These are phyloP conservation scores for Tetanocera ferruginea DNA, from an alignment of 2,888 invertebrate genomes.

Conservation along the genomic window DNA sequence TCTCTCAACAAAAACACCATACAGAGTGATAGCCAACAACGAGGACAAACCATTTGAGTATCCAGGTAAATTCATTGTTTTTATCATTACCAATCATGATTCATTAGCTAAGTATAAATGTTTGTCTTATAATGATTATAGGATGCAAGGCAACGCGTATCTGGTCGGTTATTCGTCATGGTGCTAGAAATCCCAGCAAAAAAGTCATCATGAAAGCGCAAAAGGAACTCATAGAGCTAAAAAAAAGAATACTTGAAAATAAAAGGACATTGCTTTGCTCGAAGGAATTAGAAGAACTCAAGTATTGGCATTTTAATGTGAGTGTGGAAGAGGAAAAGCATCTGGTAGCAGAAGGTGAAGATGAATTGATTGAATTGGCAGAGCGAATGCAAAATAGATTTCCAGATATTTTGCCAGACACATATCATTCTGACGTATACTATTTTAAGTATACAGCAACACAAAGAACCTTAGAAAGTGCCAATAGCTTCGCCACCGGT, in stretches of 20 bases:
- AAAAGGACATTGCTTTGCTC: conserved; percentile 72
- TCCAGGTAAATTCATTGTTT: conserved; percentile 71
- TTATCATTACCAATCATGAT: neutral
- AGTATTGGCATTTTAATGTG: conserved; percentile 75
- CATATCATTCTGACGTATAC: conserved; percentile 71
- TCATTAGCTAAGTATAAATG: conserved; percentile 10
- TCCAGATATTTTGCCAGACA: conserved; percentile 74
- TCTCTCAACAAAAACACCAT: conserved; percentile 81
- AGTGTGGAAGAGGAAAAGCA: conserved; percentile 73
- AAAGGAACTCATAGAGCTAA: conserved; percentile 70
- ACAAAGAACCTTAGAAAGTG: conserved; percentile 82
- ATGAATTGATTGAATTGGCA: conserved; percentile 80
- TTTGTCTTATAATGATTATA: conserved; percentile 56
- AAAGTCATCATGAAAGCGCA: conserved; percentile 73
- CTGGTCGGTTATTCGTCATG: conserved; percentile 84
- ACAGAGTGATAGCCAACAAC: conserved; percentile 77
- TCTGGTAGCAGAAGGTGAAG: conserved; percentile 81
- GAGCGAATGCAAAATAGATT: conserved; percentile 82
- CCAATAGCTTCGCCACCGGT: conserved; percentile 80
- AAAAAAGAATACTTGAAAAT: conserved; percentile 54
- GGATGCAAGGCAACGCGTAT: conserved; percentile 78
- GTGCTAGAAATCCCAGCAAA: conserved; percentile 79
- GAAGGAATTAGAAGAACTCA: conserved; percentile 67
- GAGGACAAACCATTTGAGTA: conserved; percentile 74
- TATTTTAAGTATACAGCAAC: conserved; percentile 85